Conservation (phyloP, 2,797 vertebrate species). For the Microhierax caerulescens region DNA sequence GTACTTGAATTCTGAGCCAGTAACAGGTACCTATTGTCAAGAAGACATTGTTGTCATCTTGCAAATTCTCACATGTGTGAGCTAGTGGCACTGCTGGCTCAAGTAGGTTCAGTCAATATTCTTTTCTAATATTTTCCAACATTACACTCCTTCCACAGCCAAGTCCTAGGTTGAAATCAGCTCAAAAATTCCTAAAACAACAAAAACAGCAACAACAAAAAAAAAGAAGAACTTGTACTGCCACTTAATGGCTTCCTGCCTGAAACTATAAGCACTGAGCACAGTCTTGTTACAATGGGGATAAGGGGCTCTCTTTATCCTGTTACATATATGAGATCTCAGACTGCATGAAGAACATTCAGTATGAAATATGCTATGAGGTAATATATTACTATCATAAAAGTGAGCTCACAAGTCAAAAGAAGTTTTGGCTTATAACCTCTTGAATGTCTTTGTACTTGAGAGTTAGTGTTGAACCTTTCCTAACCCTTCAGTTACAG, state of each 20-base stretch:
- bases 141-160: background rate
- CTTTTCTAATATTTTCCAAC: background rate
- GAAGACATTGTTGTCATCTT: background rate
- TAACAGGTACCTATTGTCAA: background rate
- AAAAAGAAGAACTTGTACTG: background rate
- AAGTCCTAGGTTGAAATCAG: background rate
- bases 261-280: background rate
- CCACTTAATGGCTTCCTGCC: background rate
- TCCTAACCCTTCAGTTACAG: conserved; percentile 37
- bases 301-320: background rate
- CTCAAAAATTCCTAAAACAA: background rate
- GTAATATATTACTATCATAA: background rate
- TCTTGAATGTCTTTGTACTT: background rate
- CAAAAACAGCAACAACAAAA: no score
- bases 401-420: background rate
- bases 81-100: background rate
- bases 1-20: background rate
- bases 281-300: fast-evolving
- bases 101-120: background rate
- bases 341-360: background rate
- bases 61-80: background rate
- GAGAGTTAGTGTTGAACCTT: conserved; percentile 15
- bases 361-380: background rate
- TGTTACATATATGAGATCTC: background rate
- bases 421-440: background rate